These are phyloP conservation scores for Phymastichus coffea DNA, from an alignment of 1,140 invertebrate genomes.

Conservation along the genomic window DNA sequence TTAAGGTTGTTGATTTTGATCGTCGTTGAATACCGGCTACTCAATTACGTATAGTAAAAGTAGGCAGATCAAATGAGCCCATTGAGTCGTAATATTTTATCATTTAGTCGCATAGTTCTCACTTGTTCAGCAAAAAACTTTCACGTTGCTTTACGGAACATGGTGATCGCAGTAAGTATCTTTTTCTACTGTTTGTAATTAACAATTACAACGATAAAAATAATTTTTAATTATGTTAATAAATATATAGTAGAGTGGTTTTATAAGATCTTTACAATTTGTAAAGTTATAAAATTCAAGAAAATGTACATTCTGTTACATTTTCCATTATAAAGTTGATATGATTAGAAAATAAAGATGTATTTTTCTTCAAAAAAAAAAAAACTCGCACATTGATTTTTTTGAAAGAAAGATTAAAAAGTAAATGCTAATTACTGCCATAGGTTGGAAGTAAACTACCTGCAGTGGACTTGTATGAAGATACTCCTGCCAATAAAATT, in stretches of 20 bases:
- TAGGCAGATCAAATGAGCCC: constrained; percentile 31
- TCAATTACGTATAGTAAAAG: too few relatives aligned
- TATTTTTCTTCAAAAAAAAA: background rate
- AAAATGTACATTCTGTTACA: background rate
- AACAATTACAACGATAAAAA: background rate
- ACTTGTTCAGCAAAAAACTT: constrained; percentile 37
- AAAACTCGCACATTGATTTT: background rate
- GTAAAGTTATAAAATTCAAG: background rate
- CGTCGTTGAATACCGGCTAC: too few relatives aligned
- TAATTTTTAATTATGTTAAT: constrained; percentile 11
- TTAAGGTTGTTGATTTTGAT: too few relatives aligned
- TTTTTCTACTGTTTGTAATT: background rate
- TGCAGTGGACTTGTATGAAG: constrained; percentile 77
- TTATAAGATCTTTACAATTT: background rate
- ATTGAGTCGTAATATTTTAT: constrained; percentile 31
- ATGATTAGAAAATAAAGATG: background rate
- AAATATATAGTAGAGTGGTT: constrained; percentile 4
- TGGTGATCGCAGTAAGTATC: constrained; percentile 50
- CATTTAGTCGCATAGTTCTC: constrained; percentile 20
- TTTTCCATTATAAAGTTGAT: background rate
- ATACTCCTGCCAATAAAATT: constrained; percentile 81
- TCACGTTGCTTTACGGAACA: constrained; percentile 43
- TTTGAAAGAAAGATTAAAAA: background rate
- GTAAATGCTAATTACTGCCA: constrained; percentile 1
- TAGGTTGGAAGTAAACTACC: constrained; percentile 86